Evolutionary conservation across 2,888 invertebrate species (phyloP).

Genomic region (Chelonus formosanus): DNA sequence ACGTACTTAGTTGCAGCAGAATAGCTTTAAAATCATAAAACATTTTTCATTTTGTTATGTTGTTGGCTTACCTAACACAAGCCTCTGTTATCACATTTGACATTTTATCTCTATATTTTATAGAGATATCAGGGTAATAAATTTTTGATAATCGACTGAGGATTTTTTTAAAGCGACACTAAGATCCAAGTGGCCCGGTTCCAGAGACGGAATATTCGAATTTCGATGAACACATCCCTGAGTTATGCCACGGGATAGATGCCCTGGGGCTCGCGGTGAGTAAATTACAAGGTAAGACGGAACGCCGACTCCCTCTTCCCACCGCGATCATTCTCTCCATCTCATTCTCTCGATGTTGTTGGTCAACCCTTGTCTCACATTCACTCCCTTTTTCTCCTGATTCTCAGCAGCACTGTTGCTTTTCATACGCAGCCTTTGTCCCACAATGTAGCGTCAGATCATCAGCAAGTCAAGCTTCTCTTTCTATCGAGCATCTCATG

Average conservation of each 20-base stretch:
- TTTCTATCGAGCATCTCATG: conserved; percentile 28
- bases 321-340: conserved; percentile 35
- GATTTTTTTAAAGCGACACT: conserved; percentile 1
- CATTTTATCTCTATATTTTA: background rate
- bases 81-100: no score
- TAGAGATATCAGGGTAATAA: background rate
- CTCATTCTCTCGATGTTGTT: conserved; percentile 18
- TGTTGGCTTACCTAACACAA: background rate
- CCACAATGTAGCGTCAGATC: background rate
- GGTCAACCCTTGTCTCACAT: background rate
- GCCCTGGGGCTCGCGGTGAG: conserved; percentile 61
- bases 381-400: conserved; percentile 11
- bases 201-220: conserved; percentile 51
- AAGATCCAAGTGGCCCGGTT: conserved; percentile 15
- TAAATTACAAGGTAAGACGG: conserved; percentile 63
- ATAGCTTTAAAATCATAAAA: conserved; percentile 8
- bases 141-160: background rate
- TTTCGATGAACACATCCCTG: conserved; percentile 53
- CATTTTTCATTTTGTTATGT: conserved; percentile 1
- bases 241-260: conserved; percentile 60
- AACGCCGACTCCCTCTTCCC: conserved; percentile 53
- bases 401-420: background rate
- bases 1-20: conserved; percentile 44
- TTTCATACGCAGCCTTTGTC: conserved; percentile 4
- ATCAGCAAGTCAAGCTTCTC: conserved; percentile 8